A percentile compares a stretch with the other conserved stretches of the same genome.
Evolutionary conservation across 1,140 invertebrate genomes (phyloP).

Genomic region (Panagrolaimus sp.): DNA sequence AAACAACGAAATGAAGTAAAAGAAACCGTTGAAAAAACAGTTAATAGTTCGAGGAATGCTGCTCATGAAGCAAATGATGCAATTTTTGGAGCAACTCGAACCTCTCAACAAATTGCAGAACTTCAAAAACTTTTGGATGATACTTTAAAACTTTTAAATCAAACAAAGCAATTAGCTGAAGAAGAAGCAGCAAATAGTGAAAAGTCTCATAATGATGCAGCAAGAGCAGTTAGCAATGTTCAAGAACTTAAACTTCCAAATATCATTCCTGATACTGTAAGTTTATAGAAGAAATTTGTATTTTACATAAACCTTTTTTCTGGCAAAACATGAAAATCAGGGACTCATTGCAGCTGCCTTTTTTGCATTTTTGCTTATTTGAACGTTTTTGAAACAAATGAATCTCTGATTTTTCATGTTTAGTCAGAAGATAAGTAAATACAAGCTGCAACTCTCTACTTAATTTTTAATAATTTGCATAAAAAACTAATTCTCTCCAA

Average conservation of each 20-base stretch:
- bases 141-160: slow-evolving; percentile 45
- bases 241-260: slow-evolving; percentile 54
- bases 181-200: slow-evolving; percentile 50
- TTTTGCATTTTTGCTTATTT: no score
- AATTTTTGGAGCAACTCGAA: slow-evolving; percentile 53
- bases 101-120: slow-evolving; percentile 40
- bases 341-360: no score
- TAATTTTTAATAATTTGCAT: no score
- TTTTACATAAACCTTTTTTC: no score
- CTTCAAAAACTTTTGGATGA: slow-evolving; percentile 41
- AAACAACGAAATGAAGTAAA: slow-evolving; percentile 44
- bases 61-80: slow-evolving; percentile 54
- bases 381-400: no score
- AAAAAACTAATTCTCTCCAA: no score
- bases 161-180: slow-evolving; percentile 49
- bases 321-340: no score
- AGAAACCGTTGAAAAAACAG: slow-evolving; percentile 42
- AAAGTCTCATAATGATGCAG: slow-evolving; percentile 34
- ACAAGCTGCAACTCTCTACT: no score
- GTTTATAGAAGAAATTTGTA: slow-evolving; percentile 30
- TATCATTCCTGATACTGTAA: slow-evolving; percentile 37
- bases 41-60: slow-evolving; percentile 46
- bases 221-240: slow-evolving; percentile 41
- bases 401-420: no score
- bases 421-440: no score